Evolutionary conservation across 35 echinoderm and acorn worm species (phyloP).

Genomic region (Strongylocentrotus purpuratus): DNA sequence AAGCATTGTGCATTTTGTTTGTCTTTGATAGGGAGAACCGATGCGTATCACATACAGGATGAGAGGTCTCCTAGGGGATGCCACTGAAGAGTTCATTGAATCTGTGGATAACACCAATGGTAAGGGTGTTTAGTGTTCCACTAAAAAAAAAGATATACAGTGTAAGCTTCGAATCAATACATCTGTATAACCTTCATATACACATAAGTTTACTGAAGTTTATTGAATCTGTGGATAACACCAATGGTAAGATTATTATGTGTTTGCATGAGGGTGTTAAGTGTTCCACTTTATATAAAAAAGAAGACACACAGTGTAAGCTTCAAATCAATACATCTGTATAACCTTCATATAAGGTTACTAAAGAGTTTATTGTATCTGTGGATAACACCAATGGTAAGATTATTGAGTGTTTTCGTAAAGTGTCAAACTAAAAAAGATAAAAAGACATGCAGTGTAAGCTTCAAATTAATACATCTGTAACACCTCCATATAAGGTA

Average conservation of each 20-base stretch:
- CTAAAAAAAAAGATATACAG: not conserved
- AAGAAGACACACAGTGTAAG: too few relatives aligned
- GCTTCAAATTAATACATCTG: too few relatives aligned
- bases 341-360: conserved; percentile 68
- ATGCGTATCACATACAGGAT: conserved; percentile 91
- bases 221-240: conserved; percentile 84
- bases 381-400: conserved; percentile 84
- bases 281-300: too few relatives aligned
- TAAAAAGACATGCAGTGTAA: too few relatives aligned
- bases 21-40: conserved; percentile 75
- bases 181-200: too few relatives aligned
- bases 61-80: conserved; percentile 95
- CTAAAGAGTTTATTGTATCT: conserved; percentile 89
- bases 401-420: not conserved
- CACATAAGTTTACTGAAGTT: conserved; percentile 80
- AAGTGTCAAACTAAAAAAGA: too few relatives aligned
- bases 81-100: conserved; percentile 95
- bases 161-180: not conserved
- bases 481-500: too few relatives aligned
- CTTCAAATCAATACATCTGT: too few relatives aligned
- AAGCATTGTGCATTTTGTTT: not conserved
- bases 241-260: conserved; percentile 59
- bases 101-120: conserved; percentile 90
- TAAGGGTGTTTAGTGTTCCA: conserved; percentile 1
- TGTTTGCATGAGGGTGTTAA: too few relatives aligned